A percentile compares a stretch with the other conserved stretches of the same genome.
Evolutionary conservation across 1,140 invertebrate species (phyloP).

Genomic region (Conus betulinus): DNA sequence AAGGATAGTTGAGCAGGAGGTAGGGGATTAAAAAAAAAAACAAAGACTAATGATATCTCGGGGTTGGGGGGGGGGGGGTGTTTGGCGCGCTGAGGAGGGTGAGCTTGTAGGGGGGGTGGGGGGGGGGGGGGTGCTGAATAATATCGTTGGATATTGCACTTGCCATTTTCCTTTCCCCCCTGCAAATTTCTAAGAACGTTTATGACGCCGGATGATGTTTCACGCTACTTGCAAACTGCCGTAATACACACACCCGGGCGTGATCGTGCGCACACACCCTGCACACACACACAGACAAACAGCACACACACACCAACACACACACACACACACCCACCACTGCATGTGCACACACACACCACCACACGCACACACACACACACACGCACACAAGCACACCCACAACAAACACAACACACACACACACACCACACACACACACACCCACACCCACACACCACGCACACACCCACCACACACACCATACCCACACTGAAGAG

Average conservation of each 20-base stretch:
- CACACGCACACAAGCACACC: background rate
- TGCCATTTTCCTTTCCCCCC: too few species aligned
- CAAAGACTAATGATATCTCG: too few species aligned
- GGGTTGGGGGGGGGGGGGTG: too few species aligned
- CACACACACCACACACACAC: background rate
- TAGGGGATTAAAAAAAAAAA: too few species aligned
- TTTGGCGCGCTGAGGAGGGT: too few species aligned
- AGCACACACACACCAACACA: background rate
- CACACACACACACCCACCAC: background rate
- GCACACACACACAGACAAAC: background rate
- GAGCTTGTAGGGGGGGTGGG: too few species aligned
- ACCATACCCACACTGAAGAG: background rate
- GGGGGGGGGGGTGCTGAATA: too few species aligned
- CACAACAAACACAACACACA: background rate
- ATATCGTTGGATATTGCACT: too few species aligned
- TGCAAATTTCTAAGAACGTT: too few species aligned
- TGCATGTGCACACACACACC: background rate
- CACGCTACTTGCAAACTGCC: background rate
- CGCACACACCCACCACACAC: background rate
- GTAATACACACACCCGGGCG: background rate
- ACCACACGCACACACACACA: background rate
- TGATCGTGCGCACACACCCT: background rate
- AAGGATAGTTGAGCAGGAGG: too few species aligned
- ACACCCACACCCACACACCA: background rate
- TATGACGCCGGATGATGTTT: too few species aligned